Evolutionary conservation across 2,888 invertebrate species (phyloP).

Genomic region (Branchipolynoe longqiensis): DNA sequence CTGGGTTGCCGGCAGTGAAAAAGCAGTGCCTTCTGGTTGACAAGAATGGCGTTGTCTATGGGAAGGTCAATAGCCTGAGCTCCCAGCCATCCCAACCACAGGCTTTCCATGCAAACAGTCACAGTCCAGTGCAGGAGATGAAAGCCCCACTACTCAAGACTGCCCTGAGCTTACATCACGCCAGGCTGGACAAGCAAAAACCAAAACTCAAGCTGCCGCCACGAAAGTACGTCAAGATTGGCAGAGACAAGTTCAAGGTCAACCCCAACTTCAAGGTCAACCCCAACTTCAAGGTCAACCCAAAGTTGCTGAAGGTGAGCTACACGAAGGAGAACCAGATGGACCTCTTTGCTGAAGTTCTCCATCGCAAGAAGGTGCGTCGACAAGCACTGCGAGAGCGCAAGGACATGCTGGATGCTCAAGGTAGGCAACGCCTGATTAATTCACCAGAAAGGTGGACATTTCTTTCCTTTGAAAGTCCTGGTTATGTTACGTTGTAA

Average conservation of each 20-base stretch:
- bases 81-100: background rate
- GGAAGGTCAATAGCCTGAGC: background rate
- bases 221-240: background rate
- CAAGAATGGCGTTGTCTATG: constrained; percentile 22
- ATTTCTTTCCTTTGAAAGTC: background rate
- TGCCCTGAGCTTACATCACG: background rate
- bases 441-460: background rate
- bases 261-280: constrained; percentile 39
- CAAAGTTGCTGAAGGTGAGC: constrained; percentile 27
- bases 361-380: constrained; percentile 34
- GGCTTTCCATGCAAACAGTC: background rate
- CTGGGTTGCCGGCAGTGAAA: background rate
- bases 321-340: constrained; percentile 27
- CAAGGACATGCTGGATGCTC: background rate
- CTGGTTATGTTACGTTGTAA: background rate
- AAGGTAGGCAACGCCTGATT: background rate
- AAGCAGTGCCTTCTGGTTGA: constrained; percentile 33
- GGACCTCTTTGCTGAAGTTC: background rate
- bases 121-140: background rate
- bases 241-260: background rate
- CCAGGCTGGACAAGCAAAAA: background rate
- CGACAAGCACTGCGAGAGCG: background rate
- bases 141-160: background rate
- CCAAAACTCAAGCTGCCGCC: constrained; percentile 23
- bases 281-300: constrained; percentile 34